Conservation (phyloP, 2,797 vertebrate species). For the Sphaeramia orbicularis region DNA sequence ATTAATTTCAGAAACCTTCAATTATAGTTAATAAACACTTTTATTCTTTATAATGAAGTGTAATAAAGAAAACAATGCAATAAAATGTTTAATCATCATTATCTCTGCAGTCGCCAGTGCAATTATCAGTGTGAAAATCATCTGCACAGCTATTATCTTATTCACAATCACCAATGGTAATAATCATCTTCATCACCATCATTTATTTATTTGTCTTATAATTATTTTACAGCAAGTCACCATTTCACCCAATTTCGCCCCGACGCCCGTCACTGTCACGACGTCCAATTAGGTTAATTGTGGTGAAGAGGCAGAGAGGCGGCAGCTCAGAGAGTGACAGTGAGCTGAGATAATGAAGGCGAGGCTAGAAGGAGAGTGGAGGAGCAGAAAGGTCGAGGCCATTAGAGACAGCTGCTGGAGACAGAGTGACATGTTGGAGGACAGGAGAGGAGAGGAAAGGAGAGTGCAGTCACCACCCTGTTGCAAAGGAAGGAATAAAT, state of each 20-base stretch:
- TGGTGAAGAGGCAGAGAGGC: constrained; percentile 26
- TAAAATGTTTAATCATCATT: not conserved
- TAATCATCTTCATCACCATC: constrained; percentile 1
- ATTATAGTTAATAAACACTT: no score
- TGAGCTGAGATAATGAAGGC: constrained; percentile 56
- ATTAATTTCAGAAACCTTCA: no score
- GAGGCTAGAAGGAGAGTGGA: constrained; percentile 45
- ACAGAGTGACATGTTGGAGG: constrained; percentile 55
- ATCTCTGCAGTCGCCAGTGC: not conserved
- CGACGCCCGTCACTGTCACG: constrained; percentile 40
- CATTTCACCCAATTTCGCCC: constrained; percentile 37
- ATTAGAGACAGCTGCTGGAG: constrained; percentile 73
- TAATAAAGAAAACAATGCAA: no score
- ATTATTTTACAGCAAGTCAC: not conserved
- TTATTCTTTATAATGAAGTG: no score
- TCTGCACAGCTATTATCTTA: not conserved
- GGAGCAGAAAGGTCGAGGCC: constrained; percentile 62
- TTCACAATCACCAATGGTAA: constrained; percentile 21
- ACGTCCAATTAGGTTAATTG: constrained; percentile 54
- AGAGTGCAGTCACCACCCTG: constrained; percentile 3
- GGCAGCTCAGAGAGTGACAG: constrained; percentile 41
- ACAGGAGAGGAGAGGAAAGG: constrained; percentile 16
- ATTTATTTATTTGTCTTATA: not conserved
- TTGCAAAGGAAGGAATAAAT: constrained; percentile 1
- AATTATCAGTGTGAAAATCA: constrained; percentile 1